These are phyloP conservation scores for Myiotriccus ornatus DNA, from an alignment of 2,797 vertebrate species.

Conservation along the genomic window DNA sequence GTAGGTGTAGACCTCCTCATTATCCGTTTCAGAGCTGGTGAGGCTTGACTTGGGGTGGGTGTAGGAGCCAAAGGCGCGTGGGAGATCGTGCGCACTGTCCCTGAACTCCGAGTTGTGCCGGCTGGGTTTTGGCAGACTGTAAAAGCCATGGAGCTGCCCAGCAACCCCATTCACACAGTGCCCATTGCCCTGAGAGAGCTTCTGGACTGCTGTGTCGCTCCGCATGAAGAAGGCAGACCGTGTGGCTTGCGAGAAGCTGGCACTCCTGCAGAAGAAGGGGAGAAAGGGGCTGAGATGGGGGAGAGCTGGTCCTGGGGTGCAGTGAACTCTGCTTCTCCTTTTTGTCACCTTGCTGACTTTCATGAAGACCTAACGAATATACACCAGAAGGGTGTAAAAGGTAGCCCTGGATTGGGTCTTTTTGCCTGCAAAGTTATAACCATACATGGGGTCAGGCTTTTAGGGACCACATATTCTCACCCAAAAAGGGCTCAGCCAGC, in stretches of 20 bases:
- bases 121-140: constrained; percentile 92
- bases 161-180: constrained; percentile 91
- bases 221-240: constrained; percentile 86
- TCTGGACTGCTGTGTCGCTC: constrained; percentile 89
- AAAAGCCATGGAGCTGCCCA: constrained; percentile 89
- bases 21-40: constrained; percentile 84
- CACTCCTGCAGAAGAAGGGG: constrained; percentile 81
- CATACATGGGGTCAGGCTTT: not conserved
- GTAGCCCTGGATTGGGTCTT: not conserved
- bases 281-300: not conserved
- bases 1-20: constrained; percentile 90
- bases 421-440: not conserved
- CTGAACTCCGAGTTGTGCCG: constrained; percentile 81
- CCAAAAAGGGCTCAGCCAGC: not conserved
- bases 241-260: constrained; percentile 95
- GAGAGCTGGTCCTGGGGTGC: accelerated
- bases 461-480: not conserved
- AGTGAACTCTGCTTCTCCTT: not conserved
- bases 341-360: not conserved
- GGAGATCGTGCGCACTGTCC: constrained; percentile 90
- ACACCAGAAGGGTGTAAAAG: not conserved
- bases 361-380: not conserved
- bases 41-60: constrained; percentile 78
- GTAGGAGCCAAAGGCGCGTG: constrained; percentile 84
- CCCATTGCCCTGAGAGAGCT: constrained; percentile 88